Conservation (phyloP, 2,113 vertebrate genomes). For the Spizaetus ornatus region DNA sequence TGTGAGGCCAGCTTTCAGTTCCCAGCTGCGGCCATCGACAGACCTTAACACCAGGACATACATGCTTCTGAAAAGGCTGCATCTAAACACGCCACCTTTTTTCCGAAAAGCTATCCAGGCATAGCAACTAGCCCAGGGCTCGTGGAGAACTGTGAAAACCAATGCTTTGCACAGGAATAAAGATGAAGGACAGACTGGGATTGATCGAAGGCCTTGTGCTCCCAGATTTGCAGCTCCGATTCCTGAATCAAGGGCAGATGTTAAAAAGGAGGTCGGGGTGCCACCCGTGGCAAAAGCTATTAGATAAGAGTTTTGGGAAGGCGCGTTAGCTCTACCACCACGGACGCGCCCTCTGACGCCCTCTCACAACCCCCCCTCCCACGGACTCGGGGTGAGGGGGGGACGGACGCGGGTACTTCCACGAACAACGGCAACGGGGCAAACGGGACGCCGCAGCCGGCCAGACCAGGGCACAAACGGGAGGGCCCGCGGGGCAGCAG, state of each 20-base stretch:
- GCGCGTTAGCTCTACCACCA: not conserved
- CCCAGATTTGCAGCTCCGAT: not conserved
- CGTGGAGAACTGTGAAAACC: not conserved
- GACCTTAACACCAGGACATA: fast-evolving
- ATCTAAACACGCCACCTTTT: not conserved
- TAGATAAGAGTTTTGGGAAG: not conserved
- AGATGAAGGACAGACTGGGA: not conserved
- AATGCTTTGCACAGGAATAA: too few relatives aligned
- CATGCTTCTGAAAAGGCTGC: not conserved
- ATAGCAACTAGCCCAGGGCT: not conserved
- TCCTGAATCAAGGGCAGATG: not conserved
- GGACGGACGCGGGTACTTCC: too few relatives aligned
- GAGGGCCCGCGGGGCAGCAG: too few relatives aligned
- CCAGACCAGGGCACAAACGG: too few relatives aligned
- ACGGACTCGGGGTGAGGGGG: not conserved
- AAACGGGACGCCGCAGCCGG: too few relatives aligned
- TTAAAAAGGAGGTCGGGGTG: not conserved
- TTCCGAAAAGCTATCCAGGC: not conserved
- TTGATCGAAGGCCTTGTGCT: not conserved
- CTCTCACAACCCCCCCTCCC: not conserved
- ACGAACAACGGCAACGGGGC: too few relatives aligned
- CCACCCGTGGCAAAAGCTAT: too few relatives aligned
- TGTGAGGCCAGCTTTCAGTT: too few relatives aligned
- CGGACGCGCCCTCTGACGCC: not conserved
- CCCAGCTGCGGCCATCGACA: not conserved